A percentile compares a stretch with the other conserved stretches of the same genome.
These are phyloP conservation scores for Diachasmimorpha longicaudata DNA, from an alignment of 1,140 invertebrate genomes.

Conservation along the genomic window DNA sequence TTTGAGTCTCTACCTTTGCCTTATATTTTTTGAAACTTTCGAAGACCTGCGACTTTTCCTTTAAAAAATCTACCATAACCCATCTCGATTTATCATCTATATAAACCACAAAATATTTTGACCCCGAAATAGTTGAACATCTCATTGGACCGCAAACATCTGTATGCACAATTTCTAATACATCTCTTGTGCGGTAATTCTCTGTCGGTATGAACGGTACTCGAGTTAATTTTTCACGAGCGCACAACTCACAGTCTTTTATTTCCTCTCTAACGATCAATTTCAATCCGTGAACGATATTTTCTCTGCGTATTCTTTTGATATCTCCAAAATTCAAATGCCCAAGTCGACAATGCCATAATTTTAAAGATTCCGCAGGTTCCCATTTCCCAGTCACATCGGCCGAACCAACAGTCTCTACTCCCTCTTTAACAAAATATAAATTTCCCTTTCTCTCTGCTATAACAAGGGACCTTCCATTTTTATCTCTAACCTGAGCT, in stretches of 20 bases:
- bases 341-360: constrained; percentile 27
- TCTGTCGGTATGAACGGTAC: not conserved
- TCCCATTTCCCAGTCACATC: not conserved
- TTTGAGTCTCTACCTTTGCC: constrained; percentile 34
- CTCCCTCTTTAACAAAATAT: constrained; percentile 16
- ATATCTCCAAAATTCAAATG: constrained; percentile 28
- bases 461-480: not conserved
- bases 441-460: constrained; percentile 16
- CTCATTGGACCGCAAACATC: too few species aligned
- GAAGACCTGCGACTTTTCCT: constrained; percentile 35
- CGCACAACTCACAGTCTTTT: not conserved
- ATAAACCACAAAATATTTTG: constrained; percentile 52
- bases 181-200: not conserved
- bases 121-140: constrained; percentile 37
- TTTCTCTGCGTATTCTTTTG: not conserved
- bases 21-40: constrained; percentile 36
- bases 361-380: not conserved
- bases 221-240: not conserved
- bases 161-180: too few species aligned
- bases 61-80: constrained; percentile 33
- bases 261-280: not conserved
- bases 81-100: constrained; percentile 48
- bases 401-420: not conserved
- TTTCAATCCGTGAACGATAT: not conserved
- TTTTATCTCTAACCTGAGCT: not conserved